phyloP scores from a whole-genome alignment of 1,140 invertebrate genomes.

The Fopius arisanus region DNA sequence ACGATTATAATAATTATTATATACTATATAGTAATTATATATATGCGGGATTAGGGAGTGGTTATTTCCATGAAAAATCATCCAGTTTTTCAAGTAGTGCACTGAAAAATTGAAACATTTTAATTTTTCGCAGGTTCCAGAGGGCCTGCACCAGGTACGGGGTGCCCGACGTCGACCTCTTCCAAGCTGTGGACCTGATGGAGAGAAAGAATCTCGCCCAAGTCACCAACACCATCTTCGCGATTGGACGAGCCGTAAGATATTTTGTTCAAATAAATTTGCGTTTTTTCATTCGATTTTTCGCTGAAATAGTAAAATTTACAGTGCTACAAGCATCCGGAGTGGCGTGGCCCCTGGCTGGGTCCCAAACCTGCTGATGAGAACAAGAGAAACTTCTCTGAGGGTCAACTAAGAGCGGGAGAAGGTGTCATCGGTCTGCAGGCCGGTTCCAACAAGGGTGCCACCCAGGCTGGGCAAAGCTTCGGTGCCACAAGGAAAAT shows the following conservation, averaged over 20 bases:
- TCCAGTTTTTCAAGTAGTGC: no score
- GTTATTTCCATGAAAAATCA: no score
- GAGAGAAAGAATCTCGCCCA: constrained; percentile 94
- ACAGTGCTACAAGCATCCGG: constrained; percentile 87
- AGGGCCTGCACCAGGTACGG: constrained; percentile 87
- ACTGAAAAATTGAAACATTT: not conserved
- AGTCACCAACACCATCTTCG: constrained; percentile 93
- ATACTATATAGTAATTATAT: no score
- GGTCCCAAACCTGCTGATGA: constrained; percentile 92
- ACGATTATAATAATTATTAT: no score
- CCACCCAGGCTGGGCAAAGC: constrained; percentile 90
- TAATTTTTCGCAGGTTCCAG: constrained; percentile 78
- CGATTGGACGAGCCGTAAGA: constrained; percentile 89
- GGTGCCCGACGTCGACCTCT: constrained; percentile 91
- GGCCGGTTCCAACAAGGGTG: constrained; percentile 95
- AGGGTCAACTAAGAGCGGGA: constrained; percentile 90
- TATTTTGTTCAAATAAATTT: constrained; percentile 32
- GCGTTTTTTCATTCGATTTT: no score
- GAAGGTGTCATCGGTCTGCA: constrained; percentile 92
- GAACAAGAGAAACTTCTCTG: constrained; percentile 89
- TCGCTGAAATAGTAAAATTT: constrained; percentile 31
- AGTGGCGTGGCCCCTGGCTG: constrained; percentile 88
- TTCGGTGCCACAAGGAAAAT: constrained; percentile 92
- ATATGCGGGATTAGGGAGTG: no score
- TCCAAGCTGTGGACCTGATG: constrained; percentile 95